A percentile compares a stretch with the other conserved stretches of the same genome.
phyloP scores from a whole-genome alignment of 2,113 vertebrate genomes.

The Malurus cyaneus region DNA sequence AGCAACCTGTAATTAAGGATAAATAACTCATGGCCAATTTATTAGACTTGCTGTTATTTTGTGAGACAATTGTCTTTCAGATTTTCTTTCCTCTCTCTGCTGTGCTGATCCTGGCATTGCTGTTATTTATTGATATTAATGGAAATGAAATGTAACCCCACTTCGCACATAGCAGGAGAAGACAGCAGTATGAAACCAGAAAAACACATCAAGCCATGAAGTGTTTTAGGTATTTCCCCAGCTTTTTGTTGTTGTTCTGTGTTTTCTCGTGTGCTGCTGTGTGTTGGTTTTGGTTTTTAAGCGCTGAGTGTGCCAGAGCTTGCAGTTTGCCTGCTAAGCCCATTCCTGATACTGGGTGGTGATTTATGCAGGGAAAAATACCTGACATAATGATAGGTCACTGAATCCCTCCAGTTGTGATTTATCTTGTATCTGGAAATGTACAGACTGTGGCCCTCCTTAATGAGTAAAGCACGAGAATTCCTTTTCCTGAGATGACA shows the following conservation, averaged over 20 bases:
- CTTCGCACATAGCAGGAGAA: not conserved
- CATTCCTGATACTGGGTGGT: not conserved
- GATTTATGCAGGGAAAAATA: not conserved
- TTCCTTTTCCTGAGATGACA: not conserved
- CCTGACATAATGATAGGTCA: not conserved
- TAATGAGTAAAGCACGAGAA: rapidly evolving
- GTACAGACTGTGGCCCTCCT: not conserved
- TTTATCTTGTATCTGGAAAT: not conserved
- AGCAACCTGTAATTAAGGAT: not conserved
- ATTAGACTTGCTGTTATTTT: not conserved
- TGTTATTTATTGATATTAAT: not conserved
- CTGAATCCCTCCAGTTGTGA: not conserved
- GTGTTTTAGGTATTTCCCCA: not conserved
- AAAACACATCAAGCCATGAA: not conserved
- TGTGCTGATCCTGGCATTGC: not conserved
- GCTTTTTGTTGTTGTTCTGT: not conserved
- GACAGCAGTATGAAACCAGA: not conserved
- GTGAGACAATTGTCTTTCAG: not conserved
- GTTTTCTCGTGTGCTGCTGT: not conserved
- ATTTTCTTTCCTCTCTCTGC: not conserved
- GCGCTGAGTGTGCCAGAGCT: not conserved
- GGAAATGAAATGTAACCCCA: not conserved
- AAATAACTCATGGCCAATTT: not conserved
- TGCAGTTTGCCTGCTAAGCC: not conserved
- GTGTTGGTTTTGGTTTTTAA: not conserved